Evolutionary conservation across 2,113 vertebrate genomes (phyloP).

Genomic region (Muntiacus reevesi): DNA sequence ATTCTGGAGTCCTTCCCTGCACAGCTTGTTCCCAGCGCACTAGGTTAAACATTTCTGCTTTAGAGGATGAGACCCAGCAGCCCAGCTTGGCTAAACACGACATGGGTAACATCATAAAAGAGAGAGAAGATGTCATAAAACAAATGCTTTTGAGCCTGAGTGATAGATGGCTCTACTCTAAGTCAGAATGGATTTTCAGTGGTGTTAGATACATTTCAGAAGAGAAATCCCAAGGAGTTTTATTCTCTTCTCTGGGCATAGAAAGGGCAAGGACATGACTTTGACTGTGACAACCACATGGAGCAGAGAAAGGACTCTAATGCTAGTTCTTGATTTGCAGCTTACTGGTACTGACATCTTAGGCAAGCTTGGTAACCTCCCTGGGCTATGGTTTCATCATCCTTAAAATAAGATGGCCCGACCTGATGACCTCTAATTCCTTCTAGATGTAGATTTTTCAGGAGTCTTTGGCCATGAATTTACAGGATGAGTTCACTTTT

Average conservation of each 20-base stretch:
- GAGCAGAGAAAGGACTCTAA: not conserved
- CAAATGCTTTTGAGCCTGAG: not conserved
- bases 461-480: not conserved
- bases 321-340: not conserved
- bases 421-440: not conserved
- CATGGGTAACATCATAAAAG: not conserved
- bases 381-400: not conserved
- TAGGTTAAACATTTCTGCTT: not conserved
- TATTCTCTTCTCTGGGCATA: not conserved
- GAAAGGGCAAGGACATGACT: not conserved
- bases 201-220: not conserved
- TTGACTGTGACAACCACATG: not conserved
- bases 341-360: not conserved
- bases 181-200: not conserved
- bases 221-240: not conserved
- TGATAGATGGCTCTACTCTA: not conserved
- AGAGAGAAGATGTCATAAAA: not conserved
- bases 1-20: not conserved
- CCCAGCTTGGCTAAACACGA: not conserved
- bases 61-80: not conserved
- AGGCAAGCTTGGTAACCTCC: not conserved
- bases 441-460: not conserved
- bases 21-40: not conserved
- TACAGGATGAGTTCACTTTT: conserved; percentile 4
- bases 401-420: not conserved